Percentiles rank a stretch among this genome's conserved stretches.
phyloP scores from a whole-genome alignment of 2,113 vertebrate species.

The Podocnemis expansa region DNA sequence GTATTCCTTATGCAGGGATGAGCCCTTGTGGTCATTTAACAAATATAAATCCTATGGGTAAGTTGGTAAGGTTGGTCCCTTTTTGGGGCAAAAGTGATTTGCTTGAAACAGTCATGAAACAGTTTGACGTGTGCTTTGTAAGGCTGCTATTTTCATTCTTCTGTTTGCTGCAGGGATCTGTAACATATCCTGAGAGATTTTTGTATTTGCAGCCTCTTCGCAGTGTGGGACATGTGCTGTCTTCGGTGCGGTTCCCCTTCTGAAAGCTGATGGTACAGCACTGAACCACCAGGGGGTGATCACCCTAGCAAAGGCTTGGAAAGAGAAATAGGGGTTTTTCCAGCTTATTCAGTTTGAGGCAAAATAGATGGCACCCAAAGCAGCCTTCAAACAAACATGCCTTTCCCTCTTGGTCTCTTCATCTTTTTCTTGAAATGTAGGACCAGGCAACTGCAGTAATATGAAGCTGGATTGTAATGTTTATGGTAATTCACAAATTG shows the following conservation, averaged over 20 bases:
- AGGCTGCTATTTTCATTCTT: rapidly evolving
- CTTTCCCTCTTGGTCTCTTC: neutral
- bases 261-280: rapidly evolving
- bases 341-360: rapidly evolving
- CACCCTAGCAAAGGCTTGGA: neutral
- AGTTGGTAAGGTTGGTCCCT: neutral
- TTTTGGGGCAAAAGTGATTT: neutral
- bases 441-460: rapidly evolving
- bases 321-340: neutral
- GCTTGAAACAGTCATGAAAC: neutral
- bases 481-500: neutral
- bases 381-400: rapidly evolving
- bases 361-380: neutral
- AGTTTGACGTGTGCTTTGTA: neutral
- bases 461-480: rapidly evolving
- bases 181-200: rapidly evolving
- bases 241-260: neutral
- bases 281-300: neutral
- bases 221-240: neutral
- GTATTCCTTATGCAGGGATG: neutral
- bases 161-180: rapidly evolving
- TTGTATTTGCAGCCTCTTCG: neutral
- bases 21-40: rapidly evolving
- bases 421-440: rapidly evolving
- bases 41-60: rapidly evolving